Conservation (phyloP, 2,113 vertebrate species). For the Rhabdomys dilectus region DNA sequence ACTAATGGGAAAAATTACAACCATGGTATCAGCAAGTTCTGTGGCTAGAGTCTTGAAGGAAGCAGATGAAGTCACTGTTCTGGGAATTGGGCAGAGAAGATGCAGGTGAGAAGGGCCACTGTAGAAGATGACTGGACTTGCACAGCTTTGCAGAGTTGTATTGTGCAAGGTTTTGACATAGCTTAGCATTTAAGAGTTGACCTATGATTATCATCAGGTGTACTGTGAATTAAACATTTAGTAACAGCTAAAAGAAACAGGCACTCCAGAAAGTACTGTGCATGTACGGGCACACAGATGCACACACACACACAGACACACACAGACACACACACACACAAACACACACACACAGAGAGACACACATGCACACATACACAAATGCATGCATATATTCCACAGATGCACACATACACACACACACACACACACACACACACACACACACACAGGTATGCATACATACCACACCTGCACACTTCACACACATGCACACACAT, state of each 20-base stretch:
- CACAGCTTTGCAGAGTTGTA: background rate
- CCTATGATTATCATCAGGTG: background rate
- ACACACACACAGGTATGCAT: background rate
- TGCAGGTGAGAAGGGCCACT: fast-evolving
- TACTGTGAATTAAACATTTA: background rate
- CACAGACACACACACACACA: too few relatives aligned
- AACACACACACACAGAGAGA: too few relatives aligned
- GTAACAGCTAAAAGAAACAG: background rate
- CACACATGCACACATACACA: background rate
- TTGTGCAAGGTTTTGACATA: background rate
- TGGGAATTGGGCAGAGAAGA: background rate
- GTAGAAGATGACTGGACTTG: background rate
- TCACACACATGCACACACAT: too few relatives aligned
- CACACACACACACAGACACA: background rate
- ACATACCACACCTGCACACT: background rate
- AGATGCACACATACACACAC: background rate
- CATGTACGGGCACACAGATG: fast-evolving
- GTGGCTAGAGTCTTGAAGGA: background rate
- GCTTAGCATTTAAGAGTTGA: background rate
- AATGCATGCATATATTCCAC: background rate
- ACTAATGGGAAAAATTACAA: too few relatives aligned
- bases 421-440: too few relatives aligned
- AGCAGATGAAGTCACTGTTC: background rate
- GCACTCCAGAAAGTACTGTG: fast-evolving
- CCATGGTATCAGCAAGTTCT: fast-evolving